Percentiles rank a stretch among this genome's conserved stretches.
These are phyloP conservation scores for Psilanteris sp. DNA, from an alignment of 1,140 invertebrate species.

Conservation along the genomic window DNA sequence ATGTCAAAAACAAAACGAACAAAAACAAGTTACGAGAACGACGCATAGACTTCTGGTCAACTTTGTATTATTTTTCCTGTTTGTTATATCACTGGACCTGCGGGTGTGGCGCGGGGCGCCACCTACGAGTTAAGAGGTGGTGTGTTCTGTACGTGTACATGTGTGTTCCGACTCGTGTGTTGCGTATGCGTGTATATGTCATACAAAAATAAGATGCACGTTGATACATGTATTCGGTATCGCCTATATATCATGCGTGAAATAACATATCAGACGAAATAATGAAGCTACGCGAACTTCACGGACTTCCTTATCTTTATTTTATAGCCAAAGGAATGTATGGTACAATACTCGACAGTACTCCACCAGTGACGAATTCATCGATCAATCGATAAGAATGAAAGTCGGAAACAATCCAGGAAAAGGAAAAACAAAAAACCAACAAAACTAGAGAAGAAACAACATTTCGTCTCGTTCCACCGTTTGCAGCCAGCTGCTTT, in stretches of 20 bases:
- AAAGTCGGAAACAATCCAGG: constrained; percentile 7
- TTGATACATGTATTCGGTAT: constrained; percentile 56
- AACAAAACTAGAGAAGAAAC: constrained; percentile 24
- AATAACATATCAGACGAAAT: constrained; percentile 58
- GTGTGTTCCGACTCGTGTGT: constrained; percentile 38
- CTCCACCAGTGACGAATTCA: constrained; percentile 61
- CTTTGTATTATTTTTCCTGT: constrained; percentile 11
- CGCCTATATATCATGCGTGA: constrained; percentile 46
- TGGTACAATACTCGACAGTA: constrained; percentile 80
- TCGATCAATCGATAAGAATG: constrained; percentile 11
- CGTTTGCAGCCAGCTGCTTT: constrained; percentile 77
- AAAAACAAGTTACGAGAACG: constrained; percentile 14
- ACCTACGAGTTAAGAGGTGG: constrained; percentile 11
- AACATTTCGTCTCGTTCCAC: constrained; percentile 54
- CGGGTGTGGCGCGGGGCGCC: constrained; percentile 24
- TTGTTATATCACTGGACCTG: constrained; percentile 34
- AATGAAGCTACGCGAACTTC: constrained; percentile 63
- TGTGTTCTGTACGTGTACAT: constrained; percentile 44
- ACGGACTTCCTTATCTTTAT: constrained; percentile 73
- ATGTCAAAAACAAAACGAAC: constrained; percentile 11
- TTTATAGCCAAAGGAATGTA: constrained; percentile 81
- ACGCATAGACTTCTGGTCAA: constrained; percentile 11
- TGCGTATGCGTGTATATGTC: constrained; percentile 36
- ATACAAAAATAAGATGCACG: constrained; percentile 64
- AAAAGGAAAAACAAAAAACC: constrained; percentile 32